Base-by-base conservation (phyloP, 2,797 vertebrate species). In the Pyrrhura leucotis region DNA sequence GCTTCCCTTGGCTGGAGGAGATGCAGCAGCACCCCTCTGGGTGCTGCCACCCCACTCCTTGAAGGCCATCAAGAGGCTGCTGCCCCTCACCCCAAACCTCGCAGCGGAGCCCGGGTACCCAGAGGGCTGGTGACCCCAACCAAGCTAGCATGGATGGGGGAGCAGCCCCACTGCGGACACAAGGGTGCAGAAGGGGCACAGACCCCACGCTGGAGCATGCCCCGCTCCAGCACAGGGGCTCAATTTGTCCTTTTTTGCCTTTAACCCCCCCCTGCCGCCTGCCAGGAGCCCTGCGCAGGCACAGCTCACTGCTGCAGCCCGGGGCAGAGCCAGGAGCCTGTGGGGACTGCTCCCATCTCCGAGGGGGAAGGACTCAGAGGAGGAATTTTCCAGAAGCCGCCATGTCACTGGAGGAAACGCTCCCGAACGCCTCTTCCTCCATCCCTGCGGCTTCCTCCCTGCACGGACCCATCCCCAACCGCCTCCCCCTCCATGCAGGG, bases 331-430 rank as follows among this genome's bases (percentile, higher is more conserved):
- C 22, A 25, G 74, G 68, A 89, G 48, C 61, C 75, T 21, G 40
- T 2, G 7, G 51, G 66, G 62, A 7, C 45, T 68, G 58, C 42
- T 73, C 88, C 78, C 10, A 0, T 37, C 75, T 61, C 82, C 1
- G 0, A 75, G 47, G 37, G 68, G 72, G 58, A 77, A 85, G 69
- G 80, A 83, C 12, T 42, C 40, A 22, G 44, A 71, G 40, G 35
- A 62, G 65, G 93, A 91, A 92, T 89, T 75, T 94, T 91, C 88
- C 91, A 95, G 93, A 93, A 90, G 51, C 35, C 1, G 5, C 77
- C 12, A 10, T 56, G 59, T 28, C 85, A 88, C 31, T 1, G 2
- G 44, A 88, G 96, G 85, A 95, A 95, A 88, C 5, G 6, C 59
- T 71, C 7, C 54, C 23, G 0, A 54, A 50, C 8, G 35, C 65